These are phyloP conservation scores for Diuraphis noxia DNA, from an alignment of 1,140 invertebrate genomes.

Conservation along the genomic window DNA sequence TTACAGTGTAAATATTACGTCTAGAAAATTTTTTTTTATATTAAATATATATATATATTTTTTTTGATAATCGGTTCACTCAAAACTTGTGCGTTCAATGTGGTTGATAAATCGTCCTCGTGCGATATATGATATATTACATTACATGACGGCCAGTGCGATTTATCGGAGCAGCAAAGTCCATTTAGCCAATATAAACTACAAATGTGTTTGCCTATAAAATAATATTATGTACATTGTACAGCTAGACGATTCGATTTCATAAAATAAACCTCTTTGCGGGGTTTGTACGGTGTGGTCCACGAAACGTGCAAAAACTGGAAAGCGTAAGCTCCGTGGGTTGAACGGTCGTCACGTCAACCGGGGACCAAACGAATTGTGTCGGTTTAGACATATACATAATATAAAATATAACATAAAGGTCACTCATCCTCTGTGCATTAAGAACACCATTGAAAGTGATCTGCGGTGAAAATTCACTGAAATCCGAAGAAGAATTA, in stretches of 20 bases:
- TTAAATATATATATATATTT: too few species aligned
- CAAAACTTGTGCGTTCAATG: neutral
- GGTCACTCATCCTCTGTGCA: neutral
- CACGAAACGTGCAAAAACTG: neutral
- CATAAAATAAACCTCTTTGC: neutral
- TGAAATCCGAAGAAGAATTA: neutral
- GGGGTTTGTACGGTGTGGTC: neutral
- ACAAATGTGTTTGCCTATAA: neutral
- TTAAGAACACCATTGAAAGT: neutral
- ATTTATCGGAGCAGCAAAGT: neutral
- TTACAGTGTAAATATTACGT: neutral
- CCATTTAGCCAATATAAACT: constrained; percentile 3
- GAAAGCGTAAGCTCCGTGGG: neutral
- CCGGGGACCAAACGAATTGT: neutral
- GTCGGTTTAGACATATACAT: neutral
- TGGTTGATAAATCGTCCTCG: neutral
- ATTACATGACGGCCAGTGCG: neutral
- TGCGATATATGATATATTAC: neutral
- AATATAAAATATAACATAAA: neutral
- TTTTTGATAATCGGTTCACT: neutral
- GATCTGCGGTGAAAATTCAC: neutral
- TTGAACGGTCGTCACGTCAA: neutral
- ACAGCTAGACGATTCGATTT: neutral
- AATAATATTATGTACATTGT: constrained; percentile 15
- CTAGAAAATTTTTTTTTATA: too few species aligned